These are phyloP conservation scores for Aphelenchoides bicaudatus DNA, from an alignment of 2,888 invertebrate genomes.

Conservation along the genomic window DNA sequence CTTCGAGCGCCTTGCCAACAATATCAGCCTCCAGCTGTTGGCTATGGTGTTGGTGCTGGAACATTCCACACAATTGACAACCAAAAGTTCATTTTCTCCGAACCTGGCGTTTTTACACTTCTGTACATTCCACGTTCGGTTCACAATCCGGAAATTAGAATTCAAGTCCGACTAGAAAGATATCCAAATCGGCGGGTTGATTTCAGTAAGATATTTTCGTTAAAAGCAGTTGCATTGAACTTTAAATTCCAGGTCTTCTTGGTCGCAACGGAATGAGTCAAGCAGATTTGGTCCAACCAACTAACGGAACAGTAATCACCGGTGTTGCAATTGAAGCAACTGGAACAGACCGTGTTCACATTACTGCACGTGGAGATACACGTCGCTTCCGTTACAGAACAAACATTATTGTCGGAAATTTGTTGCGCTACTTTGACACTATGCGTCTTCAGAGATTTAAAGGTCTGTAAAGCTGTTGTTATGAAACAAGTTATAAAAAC, in stretches of 20 bases:
- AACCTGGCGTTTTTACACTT: slow-evolving; percentile 79
- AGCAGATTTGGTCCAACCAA: slow-evolving; percentile 56
- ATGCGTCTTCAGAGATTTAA: slow-evolving; percentile 57
- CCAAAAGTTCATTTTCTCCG: slow-evolving; percentile 85
- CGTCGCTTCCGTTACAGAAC: slow-evolving; percentile 54
- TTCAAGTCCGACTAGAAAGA: slow-evolving; percentile 56
- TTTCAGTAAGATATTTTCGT: slow-evolving; percentile 42
- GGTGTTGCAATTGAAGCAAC: slow-evolving; percentile 56
- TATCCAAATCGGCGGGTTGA: slow-evolving; percentile 58
- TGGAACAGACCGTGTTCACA: slow-evolving; percentile 51
- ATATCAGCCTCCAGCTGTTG: slow-evolving; percentile 63
- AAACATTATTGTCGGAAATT: slow-evolving; percentile 56
- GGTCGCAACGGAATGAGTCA: slow-evolving; percentile 49
- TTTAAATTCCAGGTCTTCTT: slow-evolving; percentile 46
- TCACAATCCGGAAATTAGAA: slow-evolving; percentile 52
- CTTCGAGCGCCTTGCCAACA: slow-evolving; percentile 91
- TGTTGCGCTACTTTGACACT: slow-evolving; percentile 58
- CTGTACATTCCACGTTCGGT: slow-evolving; percentile 63
- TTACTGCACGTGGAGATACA: slow-evolving; percentile 49
- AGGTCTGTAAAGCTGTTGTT: slow-evolving; percentile 32
- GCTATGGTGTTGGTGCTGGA: slow-evolving; percentile 85
- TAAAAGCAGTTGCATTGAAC: not conserved
- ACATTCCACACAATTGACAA: slow-evolving; percentile 88
- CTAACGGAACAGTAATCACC: slow-evolving; percentile 57
- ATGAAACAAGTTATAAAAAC: not conserved